phyloP scores from a whole-genome alignment of 2,888 invertebrate genomes.

The Spilosoma lubricipeda region DNA sequence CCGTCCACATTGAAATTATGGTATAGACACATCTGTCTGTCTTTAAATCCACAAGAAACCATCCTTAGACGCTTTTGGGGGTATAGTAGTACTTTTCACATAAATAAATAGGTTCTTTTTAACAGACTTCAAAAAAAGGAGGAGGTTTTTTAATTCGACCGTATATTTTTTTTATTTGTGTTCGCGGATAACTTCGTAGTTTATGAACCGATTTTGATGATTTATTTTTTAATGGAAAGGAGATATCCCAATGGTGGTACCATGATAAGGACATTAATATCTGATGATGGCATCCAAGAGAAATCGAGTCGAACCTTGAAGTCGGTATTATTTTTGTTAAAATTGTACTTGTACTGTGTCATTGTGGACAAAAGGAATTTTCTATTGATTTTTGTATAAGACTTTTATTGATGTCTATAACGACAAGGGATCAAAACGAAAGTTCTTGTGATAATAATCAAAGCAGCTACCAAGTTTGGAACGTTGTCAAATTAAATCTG shows the following conservation, averaged over 20 bases:
- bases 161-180: too few relatives aligned
- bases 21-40: neutral
- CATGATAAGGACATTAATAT: too few relatives aligned
- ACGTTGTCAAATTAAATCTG: slow-evolving; percentile 50
- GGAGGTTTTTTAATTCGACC: too few relatives aligned
- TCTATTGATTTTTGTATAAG: neutral
- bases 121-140: too few relatives aligned
- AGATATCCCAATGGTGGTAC: too few relatives aligned
- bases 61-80: neutral
- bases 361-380: slow-evolving; percentile 1
- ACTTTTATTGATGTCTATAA: slow-evolving; percentile 14
- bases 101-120: neutral
- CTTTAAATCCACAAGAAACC: neutral
- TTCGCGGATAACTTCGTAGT: too few relatives aligned
- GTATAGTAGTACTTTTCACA: neutral
- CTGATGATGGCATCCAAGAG: too few relatives aligned
- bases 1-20: neutral
- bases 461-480: slow-evolving; percentile 45
- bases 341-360: too few relatives aligned
- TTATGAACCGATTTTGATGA: too few relatives aligned
- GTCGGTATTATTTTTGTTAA: too few relatives aligned
- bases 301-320: too few relatives aligned
- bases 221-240: too few relatives aligned
- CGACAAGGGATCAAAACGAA: slow-evolving; percentile 23
- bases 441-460: slow-evolving; percentile 34